A percentile compares a stretch with the other conserved stretches of the same genome.
Evolutionary conservation across 2,113 vertebrate species (phyloP).

Genomic region (Tiliqua scincoides): DNA sequence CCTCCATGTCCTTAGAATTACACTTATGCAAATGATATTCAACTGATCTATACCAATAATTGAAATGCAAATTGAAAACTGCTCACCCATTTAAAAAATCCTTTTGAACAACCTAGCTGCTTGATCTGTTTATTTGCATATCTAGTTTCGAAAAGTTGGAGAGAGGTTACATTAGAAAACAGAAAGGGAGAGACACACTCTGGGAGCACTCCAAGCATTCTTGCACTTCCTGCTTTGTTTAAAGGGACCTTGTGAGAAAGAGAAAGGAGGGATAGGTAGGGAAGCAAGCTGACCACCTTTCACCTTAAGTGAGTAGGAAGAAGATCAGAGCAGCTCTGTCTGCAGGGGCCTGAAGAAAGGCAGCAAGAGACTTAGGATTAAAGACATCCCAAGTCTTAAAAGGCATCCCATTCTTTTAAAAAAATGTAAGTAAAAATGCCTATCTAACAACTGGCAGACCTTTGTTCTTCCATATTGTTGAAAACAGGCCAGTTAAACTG

Average conservation of each 20-base stretch:
- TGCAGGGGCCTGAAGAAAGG: too few relatives aligned
- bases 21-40: slow-evolving; percentile 12
- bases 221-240: too few relatives aligned
- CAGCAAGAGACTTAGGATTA: too few relatives aligned
- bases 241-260: too few relatives aligned
- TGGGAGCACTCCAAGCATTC: too few relatives aligned
- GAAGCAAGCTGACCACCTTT: too few relatives aligned
- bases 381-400: too few relatives aligned
- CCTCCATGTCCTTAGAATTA: slow-evolving; percentile 18
- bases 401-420: too few relatives aligned
- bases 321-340: too few relatives aligned
- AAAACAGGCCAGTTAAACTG: not conserved
- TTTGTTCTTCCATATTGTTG: not conserved
- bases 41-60: slow-evolving; percentile 4
- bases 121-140: not conserved
- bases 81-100: slow-evolving; percentile 17
- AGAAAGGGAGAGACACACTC: too few relatives aligned
- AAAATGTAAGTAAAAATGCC: not conserved
- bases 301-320: too few relatives aligned
- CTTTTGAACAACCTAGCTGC: not conserved
- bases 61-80: slow-evolving; percentile 24
- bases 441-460: not conserved
- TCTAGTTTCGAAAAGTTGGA: not conserved
- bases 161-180: slow-evolving; percentile 1
- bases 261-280: too few relatives aligned